A percentile compares a stretch with the other conserved stretches of the same genome.
Conservation (phyloP, 2,888 invertebrate species). For the Eudemis profundana region DNA sequence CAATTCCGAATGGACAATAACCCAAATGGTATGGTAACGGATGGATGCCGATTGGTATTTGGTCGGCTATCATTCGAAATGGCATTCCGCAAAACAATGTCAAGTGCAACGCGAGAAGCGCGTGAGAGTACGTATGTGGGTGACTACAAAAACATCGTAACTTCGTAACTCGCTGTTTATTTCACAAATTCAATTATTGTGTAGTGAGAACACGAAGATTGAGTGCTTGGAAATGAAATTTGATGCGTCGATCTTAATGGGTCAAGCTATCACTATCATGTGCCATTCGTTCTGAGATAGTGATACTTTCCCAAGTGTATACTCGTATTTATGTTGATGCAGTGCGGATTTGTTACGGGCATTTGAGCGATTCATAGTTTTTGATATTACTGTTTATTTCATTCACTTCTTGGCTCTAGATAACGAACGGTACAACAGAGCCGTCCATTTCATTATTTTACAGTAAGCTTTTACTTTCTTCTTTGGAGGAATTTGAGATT, state of each 20-base stretch:
- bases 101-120: conserved; percentile 55
- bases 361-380: conserved; percentile 37
- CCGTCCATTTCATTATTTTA: conserved; percentile 18
- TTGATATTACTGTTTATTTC: conserved; percentile 31
- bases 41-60: conserved; percentile 29
- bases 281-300: conserved; percentile 43
- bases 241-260: conserved; percentile 42
- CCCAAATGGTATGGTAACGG: conserved; percentile 33
- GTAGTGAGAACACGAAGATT: conserved; percentile 38
- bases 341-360: conserved; percentile 32
- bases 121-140: conserved; percentile 55
- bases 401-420: conserved; percentile 17
- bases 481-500: background rate
- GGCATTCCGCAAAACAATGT: conserved; percentile 54
- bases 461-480: conserved; percentile 28
- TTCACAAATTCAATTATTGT: conserved; percentile 43
- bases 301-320: conserved; percentile 38
- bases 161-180: conserved; percentile 33
- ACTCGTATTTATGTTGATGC: conserved; percentile 36
- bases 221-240: conserved; percentile 39
- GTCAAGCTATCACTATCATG: conserved; percentile 43
- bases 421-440: background rate
- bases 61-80: conserved; percentile 43
- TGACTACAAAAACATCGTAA: conserved; percentile 46
- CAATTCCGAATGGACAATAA: conserved; percentile 47